Evolutionary conservation across 2,113 vertebrate species (phyloP).

Genomic region (Pollachius pollachius): DNA sequence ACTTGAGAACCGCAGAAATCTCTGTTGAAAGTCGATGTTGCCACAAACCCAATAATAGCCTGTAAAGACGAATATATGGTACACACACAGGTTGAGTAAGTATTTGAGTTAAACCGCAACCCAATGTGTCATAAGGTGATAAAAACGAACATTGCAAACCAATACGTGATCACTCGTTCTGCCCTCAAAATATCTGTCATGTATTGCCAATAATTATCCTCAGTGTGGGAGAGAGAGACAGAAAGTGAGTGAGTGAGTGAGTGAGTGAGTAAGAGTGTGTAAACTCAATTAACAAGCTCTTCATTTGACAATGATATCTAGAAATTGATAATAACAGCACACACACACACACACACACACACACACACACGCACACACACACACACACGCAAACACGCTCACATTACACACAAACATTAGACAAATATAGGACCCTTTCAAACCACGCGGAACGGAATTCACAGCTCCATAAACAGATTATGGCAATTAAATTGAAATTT

Average conservation of each 20-base stretch:
- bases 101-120: too few species aligned
- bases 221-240: constrained; percentile 3
- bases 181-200: too few species aligned
- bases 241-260: not conserved
- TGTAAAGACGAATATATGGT: too few species aligned
- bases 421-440: not conserved
- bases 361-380: constrained; percentile 31
- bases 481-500: too few species aligned
- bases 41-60: too few species aligned
- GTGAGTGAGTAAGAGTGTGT: constrained; percentile 25
- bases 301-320: constrained; percentile 16
- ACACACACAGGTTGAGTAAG: too few species aligned
- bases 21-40: too few species aligned
- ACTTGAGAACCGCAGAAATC: too few species aligned
- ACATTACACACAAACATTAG: not conserved
- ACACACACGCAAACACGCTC: constrained; percentile 12
- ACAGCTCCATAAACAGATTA: too few species aligned
- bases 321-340: constrained; percentile 50
- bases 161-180: too few species aligned
- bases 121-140: too few species aligned
- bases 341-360: constrained; percentile 31
- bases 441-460: not conserved
- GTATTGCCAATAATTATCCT: not conserved
- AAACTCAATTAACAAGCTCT: constrained; percentile 13
- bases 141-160: too few species aligned